These are phyloP conservation scores for Ennomos fuscantarius DNA, from an alignment of 2,888 invertebrate genomes.

Conservation along the genomic window DNA sequence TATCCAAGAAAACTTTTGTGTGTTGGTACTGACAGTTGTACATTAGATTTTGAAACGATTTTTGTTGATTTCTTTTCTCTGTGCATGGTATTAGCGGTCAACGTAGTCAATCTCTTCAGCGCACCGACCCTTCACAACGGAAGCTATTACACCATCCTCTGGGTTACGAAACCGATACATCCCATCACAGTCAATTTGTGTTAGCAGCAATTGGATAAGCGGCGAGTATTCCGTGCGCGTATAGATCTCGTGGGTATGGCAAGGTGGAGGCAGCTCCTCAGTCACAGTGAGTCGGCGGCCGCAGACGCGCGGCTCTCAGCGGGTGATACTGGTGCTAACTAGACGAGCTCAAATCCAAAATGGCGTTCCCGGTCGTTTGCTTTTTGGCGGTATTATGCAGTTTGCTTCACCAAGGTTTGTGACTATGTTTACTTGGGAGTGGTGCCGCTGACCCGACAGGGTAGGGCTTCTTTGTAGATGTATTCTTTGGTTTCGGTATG, in stretches of 20 bases:
- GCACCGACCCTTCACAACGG: constrained; percentile 15
- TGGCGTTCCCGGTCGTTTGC: constrained; percentile 65
- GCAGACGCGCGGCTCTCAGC: constrained; percentile 56
- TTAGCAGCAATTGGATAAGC: constrained; percentile 76
- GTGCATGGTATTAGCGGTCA: no score
- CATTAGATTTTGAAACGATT: no score
- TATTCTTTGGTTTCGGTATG: not conserved
- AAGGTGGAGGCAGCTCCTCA: constrained; percentile 21
- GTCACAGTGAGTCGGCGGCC: constrained; percentile 42
- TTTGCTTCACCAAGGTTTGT: constrained; percentile 79
- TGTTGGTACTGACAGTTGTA: no score
- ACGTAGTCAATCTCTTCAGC: constrained; percentile 2
- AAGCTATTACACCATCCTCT: constrained; percentile 20
- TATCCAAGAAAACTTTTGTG: not conserved
- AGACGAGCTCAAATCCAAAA: constrained; percentile 45
- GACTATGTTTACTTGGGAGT: constrained; percentile 41
- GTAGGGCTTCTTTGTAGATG: constrained; percentile 14
- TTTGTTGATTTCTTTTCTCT: no score
- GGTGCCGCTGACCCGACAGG: constrained; percentile 2
- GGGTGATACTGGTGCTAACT: constrained; percentile 56
- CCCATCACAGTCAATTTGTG: constrained; percentile 65
- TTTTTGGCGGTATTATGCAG: constrained; percentile 77
- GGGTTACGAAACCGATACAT: constrained; percentile 45
- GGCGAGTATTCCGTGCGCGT: constrained; percentile 34
- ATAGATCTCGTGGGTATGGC: constrained; percentile 15